These are phyloP conservation scores for Stomatorhinus walkeri DNA, from an alignment of 2,797 vertebrate genomes.

Conservation along the genomic window DNA sequence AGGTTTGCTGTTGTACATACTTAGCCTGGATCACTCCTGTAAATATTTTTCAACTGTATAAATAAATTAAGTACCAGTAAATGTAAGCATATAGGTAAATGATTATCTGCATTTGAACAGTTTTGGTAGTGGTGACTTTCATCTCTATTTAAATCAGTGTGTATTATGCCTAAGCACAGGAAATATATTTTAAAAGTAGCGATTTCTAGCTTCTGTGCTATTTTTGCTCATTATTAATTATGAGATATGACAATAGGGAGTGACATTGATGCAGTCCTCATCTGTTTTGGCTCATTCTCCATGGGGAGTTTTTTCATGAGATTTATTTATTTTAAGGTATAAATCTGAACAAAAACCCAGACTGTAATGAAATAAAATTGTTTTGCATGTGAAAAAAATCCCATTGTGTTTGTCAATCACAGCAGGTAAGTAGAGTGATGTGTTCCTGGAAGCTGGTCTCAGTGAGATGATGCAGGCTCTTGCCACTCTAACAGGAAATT, in stretches of 20 bases:
- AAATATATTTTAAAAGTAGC: not conserved
- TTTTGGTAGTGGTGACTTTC: not conserved
- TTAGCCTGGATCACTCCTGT: not conserved
- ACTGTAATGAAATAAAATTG: conserved; percentile 8
- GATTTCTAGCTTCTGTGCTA: not conserved
- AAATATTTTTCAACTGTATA: not conserved
- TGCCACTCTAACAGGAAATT: conserved; percentile 19
- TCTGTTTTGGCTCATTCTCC: not conserved
- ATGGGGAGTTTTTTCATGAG: not conserved
- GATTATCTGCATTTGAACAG: not conserved
- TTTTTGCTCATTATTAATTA: not conserved
- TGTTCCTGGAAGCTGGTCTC: not conserved
- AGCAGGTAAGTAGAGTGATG: conserved; percentile 17
- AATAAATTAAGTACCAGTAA: not conserved
- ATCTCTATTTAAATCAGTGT: not conserved
- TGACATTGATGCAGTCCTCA: not conserved
- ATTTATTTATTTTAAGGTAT: conserved; percentile 5
- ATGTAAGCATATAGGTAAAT: not conserved
- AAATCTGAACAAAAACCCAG: not conserved
- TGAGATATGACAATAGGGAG: not conserved
- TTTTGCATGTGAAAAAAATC: conserved; percentile 14
- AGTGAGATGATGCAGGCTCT: not conserved
- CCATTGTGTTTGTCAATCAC: conserved; percentile 24
- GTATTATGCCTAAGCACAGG: not conserved
- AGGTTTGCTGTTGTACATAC: not conserved